phyloP scores from a whole-genome alignment of 64 coral and sea anemone species.

The Hydrozoanthus tunicans region DNA sequence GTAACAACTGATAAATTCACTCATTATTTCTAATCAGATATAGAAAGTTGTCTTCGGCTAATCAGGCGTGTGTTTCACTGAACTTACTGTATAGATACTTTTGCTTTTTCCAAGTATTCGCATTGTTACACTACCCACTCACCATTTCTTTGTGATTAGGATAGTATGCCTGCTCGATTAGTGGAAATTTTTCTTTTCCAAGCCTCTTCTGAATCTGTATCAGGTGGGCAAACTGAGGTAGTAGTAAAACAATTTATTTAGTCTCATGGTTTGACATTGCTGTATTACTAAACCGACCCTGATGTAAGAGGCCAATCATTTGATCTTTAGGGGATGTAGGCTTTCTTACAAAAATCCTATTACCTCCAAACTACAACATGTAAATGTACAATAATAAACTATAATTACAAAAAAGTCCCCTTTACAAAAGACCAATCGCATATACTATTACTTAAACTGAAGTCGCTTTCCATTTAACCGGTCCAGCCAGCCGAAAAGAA shows the following conservation, averaged over 20 bases:
- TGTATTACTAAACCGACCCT: not conserved
- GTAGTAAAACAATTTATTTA: not conserved
- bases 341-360: too few species aligned
- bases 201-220: conserved; percentile 92
- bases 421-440: too few species aligned
- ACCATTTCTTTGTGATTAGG: conserved; percentile 99
- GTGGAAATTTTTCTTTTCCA: conserved; percentile 87
- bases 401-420: too few species aligned
- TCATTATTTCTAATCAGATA: too few species aligned
- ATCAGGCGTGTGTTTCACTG: not conserved
- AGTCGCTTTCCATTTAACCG: too few species aligned
- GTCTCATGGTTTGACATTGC: not conserved
- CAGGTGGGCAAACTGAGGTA: conserved; percentile 86
- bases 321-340: too few species aligned
- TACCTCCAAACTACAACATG: too few species aligned
- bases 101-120: not conserved
- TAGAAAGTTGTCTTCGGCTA: not conserved
- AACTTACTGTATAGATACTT: not conserved
- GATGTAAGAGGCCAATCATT: too few species aligned
- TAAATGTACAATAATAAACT: too few species aligned
- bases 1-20: too few species aligned
- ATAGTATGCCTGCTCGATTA: conserved; percentile 98
- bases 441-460: too few species aligned
- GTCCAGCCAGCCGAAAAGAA: too few species aligned
- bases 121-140: not conserved